A percentile compares a stretch with the other conserved stretches of the same genome.
Evolutionary conservation across 2,113 vertebrate species (phyloP).

Genomic region (Xiphorhynchus elegans): DNA sequence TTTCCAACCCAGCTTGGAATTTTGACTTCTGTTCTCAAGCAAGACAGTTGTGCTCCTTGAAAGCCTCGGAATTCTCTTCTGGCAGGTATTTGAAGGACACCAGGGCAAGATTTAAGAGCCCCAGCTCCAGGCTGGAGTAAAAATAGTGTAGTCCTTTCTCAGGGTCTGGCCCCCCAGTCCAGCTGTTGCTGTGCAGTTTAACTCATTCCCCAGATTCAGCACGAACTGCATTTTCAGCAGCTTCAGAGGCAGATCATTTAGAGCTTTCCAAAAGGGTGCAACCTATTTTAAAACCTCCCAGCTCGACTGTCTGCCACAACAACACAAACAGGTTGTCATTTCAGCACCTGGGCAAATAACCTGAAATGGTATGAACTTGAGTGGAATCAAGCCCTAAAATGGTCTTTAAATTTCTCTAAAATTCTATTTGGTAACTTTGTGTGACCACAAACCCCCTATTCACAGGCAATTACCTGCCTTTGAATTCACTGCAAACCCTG

Average conservation of each 20-base stretch:
- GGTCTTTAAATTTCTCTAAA: background rate
- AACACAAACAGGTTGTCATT: slow-evolving; percentile 43
- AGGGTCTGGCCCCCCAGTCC: background rate
- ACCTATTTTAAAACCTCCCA: background rate
- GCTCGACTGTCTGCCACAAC: background rate
- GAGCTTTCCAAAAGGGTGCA: background rate
- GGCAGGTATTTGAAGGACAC: background rate
- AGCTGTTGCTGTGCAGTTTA: slow-evolving; percentile 6
- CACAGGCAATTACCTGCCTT: background rate
- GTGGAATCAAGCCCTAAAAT: background rate
- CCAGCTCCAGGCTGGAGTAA: background rate
- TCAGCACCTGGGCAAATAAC: slow-evolving; percentile 29
- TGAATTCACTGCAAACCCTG: background rate
- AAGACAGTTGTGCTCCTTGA: background rate
- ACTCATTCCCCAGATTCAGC: background rate
- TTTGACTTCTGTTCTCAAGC: slow-evolving; percentile 43
- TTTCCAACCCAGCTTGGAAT: background rate
- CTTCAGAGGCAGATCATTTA: background rate
- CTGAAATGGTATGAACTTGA: background rate
- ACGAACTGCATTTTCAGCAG: slow-evolving; percentile 13
- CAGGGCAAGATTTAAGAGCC: background rate
- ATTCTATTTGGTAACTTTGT: background rate
- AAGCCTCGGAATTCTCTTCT: background rate
- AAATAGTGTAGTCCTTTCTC: background rate
- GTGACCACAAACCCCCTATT: background rate